phyloP scores from a whole-genome alignment of 2,113 vertebrate genomes.

The Nerophis ophidion region DNA sequence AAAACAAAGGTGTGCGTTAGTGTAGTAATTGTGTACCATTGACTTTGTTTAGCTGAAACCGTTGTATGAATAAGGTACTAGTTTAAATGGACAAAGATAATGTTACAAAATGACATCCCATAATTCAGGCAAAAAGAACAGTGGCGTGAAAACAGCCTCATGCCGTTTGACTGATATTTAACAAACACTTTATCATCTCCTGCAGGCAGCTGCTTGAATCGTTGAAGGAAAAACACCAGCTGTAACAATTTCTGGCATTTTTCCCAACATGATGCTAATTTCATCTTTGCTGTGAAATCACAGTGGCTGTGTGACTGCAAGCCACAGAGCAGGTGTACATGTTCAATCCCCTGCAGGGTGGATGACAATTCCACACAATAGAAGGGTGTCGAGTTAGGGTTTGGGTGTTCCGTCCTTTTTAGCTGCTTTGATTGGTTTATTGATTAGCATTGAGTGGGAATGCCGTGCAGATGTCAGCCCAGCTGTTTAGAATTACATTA shows the following conservation, averaged over 20 bases:
- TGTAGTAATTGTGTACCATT: too few relatives aligned
- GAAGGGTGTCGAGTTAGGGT: not conserved
- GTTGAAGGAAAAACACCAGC: too few relatives aligned
- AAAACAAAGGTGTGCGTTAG: too few relatives aligned
- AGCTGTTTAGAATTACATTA: not conserved
- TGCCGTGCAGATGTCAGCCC: constrained; percentile 30
- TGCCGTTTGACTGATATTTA: constrained; percentile 37
- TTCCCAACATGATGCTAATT: not conserved
- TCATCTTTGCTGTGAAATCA: not conserved
- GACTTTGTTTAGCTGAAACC: too few relatives aligned
- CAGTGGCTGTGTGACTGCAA: not conserved
- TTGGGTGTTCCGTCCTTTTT: constrained; percentile 3
- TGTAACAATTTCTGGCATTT: not conserved
- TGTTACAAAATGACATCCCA: not conserved
- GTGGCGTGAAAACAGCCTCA: constrained; percentile 24
- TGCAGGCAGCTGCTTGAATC: constrained; percentile 4
- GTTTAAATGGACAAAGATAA: not conserved
- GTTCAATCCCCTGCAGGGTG: not conserved
- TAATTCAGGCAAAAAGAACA: constrained; percentile 16
- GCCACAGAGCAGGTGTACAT: not conserved
- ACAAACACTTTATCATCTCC: constrained; percentile 36
- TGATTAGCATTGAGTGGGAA: constrained; percentile 18
- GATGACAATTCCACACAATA: not conserved
- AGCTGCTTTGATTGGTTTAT: constrained; percentile 34
- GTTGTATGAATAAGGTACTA: too few relatives aligned